phyloP scores from a whole-genome alignment of 1,140 invertebrate genomes.

The Adoxophyes honmai region DNA sequence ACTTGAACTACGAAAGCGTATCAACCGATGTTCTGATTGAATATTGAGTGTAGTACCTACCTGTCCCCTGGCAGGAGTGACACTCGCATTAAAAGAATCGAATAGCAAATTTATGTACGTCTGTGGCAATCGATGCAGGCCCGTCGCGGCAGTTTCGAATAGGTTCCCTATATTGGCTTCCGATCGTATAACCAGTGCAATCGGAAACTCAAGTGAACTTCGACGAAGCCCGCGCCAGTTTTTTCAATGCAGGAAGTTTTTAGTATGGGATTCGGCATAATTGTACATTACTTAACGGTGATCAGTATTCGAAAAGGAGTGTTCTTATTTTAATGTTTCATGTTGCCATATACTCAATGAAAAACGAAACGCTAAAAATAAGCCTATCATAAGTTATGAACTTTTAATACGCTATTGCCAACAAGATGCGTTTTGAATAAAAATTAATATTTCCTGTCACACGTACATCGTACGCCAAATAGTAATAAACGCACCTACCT shows the following conservation, averaged over 20 bases:
- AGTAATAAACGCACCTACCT: too few relatives aligned
- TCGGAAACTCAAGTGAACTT: conserved; percentile 11
- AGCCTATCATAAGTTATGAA: too few relatives aligned
- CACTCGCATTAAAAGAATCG: conserved; percentile 33
- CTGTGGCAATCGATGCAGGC: conserved; percentile 22
- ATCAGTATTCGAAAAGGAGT: too few relatives aligned
- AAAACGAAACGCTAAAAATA: too few relatives aligned
- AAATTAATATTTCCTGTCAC: too few relatives aligned
- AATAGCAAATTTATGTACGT: conserved; percentile 29
- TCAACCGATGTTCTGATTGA: conserved; percentile 6
- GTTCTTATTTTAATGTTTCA: too few relatives aligned
- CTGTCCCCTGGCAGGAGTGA: conserved; percentile 22
- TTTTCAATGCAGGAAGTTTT: conserved; percentile 18
- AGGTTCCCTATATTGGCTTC: conserved; percentile 28
- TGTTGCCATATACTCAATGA: too few relatives aligned
- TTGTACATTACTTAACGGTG: too few relatives aligned
- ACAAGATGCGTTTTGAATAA: too few relatives aligned
- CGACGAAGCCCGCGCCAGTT: conserved; percentile 8
- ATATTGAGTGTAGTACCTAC: conserved; percentile 12
- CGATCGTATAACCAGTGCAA: conserved; percentile 20
- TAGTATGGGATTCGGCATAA: conserved; percentile 1
- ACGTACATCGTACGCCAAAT: too few relatives aligned
- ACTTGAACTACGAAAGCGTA: not conserved
- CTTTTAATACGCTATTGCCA: too few relatives aligned
- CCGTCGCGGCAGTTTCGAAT: conserved; percentile 2